Evolutionary conservation across 2,113 vertebrate species (phyloP).

Genomic region (Penelope pileata): DNA sequence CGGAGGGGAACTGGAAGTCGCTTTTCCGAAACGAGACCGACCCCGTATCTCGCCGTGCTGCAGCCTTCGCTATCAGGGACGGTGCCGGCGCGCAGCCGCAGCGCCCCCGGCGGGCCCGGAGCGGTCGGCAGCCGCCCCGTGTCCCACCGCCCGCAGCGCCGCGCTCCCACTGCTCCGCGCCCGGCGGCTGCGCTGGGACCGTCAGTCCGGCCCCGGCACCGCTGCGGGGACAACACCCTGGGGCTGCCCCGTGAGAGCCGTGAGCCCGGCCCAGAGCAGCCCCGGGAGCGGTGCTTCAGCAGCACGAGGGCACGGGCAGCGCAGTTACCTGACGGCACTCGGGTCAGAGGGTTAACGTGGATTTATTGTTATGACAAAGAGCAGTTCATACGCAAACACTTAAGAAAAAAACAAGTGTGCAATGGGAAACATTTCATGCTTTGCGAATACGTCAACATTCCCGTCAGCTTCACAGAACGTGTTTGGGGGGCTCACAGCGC

Average conservation of each 20-base stretch:
- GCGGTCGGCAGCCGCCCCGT: no score
- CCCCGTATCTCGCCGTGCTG: no score
- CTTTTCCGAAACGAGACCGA: background rate
- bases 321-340: background rate
- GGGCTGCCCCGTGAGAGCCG: no score
- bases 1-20: background rate
- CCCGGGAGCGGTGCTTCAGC: background rate
- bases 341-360: background rate
- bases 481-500: background rate
- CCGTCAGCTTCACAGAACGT: background rate
- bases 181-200: fast-evolving
- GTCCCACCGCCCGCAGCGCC: no score
- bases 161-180: fast-evolving
- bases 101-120: no score
- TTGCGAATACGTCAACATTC: background rate
- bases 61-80: background rate
- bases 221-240: no score
- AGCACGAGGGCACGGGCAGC: background rate
- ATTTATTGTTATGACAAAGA: background rate
- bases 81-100: no score
- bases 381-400: background rate
- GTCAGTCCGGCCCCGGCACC: background rate
- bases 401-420: background rate
- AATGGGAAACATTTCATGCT: background rate
- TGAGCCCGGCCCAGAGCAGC: no score